Evolutionary conservation across 2,797 vertebrate genomes (phyloP), one percentile per base, ranked within the genome.

Genomic region (Erithacus rubecula): DNA sequence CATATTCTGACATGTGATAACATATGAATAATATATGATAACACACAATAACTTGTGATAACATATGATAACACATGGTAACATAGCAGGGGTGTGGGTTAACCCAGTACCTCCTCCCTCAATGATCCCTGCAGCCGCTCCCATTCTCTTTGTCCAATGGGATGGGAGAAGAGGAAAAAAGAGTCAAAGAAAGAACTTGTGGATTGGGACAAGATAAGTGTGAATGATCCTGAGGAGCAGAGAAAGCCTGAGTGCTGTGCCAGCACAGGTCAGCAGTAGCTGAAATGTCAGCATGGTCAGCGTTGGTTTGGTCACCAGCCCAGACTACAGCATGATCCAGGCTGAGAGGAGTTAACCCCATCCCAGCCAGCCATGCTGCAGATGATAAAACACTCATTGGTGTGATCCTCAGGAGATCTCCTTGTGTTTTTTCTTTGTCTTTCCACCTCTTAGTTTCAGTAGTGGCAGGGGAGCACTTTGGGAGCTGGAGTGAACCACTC

Each of bases 371-470:
- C 56, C 19, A 6, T 12, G 12, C 39, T 72, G 49, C 22, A 74
- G 34, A 12, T 47, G 49, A 23, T 65, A 37, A 69, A 64, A 27
- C 49, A 49, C 51, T 83, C 74, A 84, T 76, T 69, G 58, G 2
- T 41, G n/a, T 17, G 53, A 85, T 63, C 75, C 59, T 89, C 37
- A 34, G 70, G 87, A 93, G 85, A 91, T 44, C 59, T 81, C 53
- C 60, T 67, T 8, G 16, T 26, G 59, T 4, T 6, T 93, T 79
- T 71, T 49, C 52, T 46, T 24, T 60, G 67, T 80, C 80, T 95
- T 95, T 91, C 79, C 49, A 87, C 43, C 59, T 90, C 64, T 71
- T 91, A 30, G 41, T 78, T 93, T 93, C 83, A 94, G 78, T 49
- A 41, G 80, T 64, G 84, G 59, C 67, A 80, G 55, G 85, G 83